Percentiles rank a stretch among this genome's conserved stretches.
phyloP scores from a whole-genome alignment of 1,140 invertebrate species.

The Aphis gossypii region DNA sequence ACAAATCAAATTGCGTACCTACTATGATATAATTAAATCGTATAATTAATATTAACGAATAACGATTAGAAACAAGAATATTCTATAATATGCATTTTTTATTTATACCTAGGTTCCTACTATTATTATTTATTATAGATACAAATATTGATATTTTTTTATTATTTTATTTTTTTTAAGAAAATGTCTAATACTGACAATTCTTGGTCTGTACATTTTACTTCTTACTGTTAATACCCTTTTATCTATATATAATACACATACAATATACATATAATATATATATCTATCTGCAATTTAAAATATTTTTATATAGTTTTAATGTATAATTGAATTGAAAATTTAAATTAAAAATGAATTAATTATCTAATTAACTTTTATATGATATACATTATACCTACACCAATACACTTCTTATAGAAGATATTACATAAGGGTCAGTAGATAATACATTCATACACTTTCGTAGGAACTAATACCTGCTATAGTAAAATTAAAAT shows the following conservation, averaged over 20 bases:
- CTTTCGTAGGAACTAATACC: not conserved
- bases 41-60: not conserved
- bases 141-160: not conserved
- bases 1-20: too few relatives aligned
- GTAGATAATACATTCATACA: not conserved
- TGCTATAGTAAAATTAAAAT: not conserved
- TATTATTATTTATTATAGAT: not conserved
- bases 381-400: not conserved
- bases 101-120: not conserved
- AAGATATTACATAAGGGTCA: not conserved
- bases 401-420: too few relatives aligned
- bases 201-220: not conserved
- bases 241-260: too few relatives aligned
- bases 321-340: not conserved
- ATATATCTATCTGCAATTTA: not conserved
- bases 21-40: not conserved
- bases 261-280: too few relatives aligned
- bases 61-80: not conserved
- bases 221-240: too few relatives aligned
- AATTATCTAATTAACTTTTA: not conserved
- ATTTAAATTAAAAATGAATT: not conserved
- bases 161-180: not conserved
- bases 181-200: not conserved
- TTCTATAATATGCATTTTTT: not conserved
- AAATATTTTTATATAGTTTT: not conserved